These are phyloP conservation scores for Hydropsyche tenuis DNA, from an alignment of 1,140 invertebrate species.

Conservation along the genomic window DNA sequence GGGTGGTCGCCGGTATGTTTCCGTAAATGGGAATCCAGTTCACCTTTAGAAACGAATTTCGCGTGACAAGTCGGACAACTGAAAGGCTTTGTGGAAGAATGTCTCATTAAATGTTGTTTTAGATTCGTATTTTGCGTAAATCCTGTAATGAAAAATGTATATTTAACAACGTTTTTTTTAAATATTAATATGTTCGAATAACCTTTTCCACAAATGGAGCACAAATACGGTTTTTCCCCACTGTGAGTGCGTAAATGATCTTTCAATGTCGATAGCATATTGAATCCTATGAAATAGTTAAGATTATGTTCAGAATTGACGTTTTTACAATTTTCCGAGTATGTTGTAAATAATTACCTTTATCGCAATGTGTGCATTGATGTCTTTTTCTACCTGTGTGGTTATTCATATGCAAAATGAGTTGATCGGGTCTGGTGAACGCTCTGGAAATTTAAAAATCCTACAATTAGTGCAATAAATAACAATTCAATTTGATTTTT, in stretches of 20 bases:
- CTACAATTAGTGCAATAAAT: too few relatives aligned
- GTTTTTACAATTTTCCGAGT: too few relatives aligned
- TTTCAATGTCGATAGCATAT: conserved; percentile 56
- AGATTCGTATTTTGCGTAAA: conserved; percentile 57
- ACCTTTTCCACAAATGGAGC: conserved; percentile 56
- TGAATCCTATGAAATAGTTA: conserved; percentile 51
- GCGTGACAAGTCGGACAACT: conserved; percentile 52
- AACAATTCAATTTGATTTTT: too few relatives aligned
- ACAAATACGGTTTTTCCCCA: conserved; percentile 57
- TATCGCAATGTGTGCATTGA: conserved; percentile 46
- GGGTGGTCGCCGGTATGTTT: conserved; percentile 66
- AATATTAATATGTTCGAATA: conserved; percentile 39
- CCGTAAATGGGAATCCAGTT: conserved; percentile 60
- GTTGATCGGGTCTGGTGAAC: conserved; percentile 42
- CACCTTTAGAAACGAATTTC: conserved; percentile 52
- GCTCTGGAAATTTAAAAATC: conserved; percentile 27
- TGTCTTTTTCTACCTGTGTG: conserved; percentile 43
- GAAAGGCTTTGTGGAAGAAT: conserved; percentile 54
- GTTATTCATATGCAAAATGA: conserved; percentile 46
- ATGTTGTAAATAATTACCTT: conserved; percentile 46
- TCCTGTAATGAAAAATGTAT: conserved; percentile 25
- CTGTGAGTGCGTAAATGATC: conserved; percentile 58
- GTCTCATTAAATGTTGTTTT: conserved; percentile 54
- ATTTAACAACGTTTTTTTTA: not conserved
- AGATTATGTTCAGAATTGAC: not conserved